These are phyloP conservation scores for Mythimna albipuncta DNA, from an alignment of 2,888 invertebrate genomes.

Conservation along the genomic window DNA sequence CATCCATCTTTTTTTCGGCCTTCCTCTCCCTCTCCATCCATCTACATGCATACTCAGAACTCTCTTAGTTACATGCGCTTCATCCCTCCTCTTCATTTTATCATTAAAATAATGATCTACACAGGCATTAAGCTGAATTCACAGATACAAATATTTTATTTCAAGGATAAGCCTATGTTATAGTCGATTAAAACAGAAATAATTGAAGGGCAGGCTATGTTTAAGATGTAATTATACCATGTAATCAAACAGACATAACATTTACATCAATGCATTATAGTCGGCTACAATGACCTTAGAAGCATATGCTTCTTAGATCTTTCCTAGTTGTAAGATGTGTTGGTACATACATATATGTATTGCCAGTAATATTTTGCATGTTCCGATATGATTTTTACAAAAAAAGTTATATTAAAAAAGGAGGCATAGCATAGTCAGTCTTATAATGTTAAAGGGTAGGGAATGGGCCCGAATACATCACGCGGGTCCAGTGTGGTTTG, in stretches of 20 bases:
- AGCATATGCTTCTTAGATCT: constrained; percentile 10
- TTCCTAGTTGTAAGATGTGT: constrained; percentile 4
- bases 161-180: constrained; percentile 6
- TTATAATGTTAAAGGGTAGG: too few species aligned
- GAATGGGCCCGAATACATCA: too few species aligned
- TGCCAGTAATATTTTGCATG: neutral
- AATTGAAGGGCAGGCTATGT: constrained; percentile 39
- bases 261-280: constrained; percentile 24
- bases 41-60: too few species aligned
- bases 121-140: neutral
- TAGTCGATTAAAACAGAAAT: constrained; percentile 2
- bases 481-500: too few species aligned
- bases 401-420: neutral
- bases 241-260: constrained; percentile 38
- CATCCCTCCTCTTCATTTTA: too few species aligned
- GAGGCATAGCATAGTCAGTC: too few species aligned
- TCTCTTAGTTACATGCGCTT: too few species aligned
- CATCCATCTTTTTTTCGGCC: too few species aligned
- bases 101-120: neutral
- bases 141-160: constrained; percentile 4
- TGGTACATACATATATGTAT: neutral
- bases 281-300: constrained; percentile 18
- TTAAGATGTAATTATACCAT: constrained; percentile 13
- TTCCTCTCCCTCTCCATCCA: too few species aligned
- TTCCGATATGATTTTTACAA: neutral